phyloP scores from a whole-genome alignment of 1,140 invertebrate species.

The Linepithema humile region DNA sequence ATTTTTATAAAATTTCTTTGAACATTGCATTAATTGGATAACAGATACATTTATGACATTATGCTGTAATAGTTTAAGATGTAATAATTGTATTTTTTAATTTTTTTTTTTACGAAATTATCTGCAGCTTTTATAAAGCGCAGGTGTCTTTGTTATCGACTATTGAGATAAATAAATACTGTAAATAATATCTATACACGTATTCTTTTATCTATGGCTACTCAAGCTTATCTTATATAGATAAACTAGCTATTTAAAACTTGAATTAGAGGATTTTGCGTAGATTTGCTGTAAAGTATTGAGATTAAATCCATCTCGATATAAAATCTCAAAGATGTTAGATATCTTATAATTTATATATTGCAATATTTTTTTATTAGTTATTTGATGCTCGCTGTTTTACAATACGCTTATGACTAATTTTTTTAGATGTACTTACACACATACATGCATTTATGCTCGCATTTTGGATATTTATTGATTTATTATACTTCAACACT shows the following conservation, averaged over 20 bases:
- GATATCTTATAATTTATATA: too few species aligned
- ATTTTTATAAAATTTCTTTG: neutral
- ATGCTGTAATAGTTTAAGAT: neutral
- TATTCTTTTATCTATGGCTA: conserved; percentile 28
- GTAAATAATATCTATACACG: neutral
- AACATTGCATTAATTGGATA: neutral
- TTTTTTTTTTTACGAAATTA: neutral
- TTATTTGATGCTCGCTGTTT: too few species aligned
- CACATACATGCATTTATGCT: too few species aligned
- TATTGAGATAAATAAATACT: conserved; percentile 1
- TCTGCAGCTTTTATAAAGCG: neutral
- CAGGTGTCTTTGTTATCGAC: conserved; percentile 37
- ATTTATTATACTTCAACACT: too few species aligned
- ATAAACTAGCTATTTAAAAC: conserved; percentile 25
- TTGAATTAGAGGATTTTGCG: neutral
- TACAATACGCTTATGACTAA: too few species aligned
- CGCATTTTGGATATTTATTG: too few species aligned
- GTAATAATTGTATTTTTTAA: neutral
- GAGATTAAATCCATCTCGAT: too few species aligned
- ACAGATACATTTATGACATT: neutral
- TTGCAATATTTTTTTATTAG: too few species aligned
- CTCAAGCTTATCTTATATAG: conserved; percentile 19
- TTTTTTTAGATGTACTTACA: too few species aligned
- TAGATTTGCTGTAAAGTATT: too few species aligned
- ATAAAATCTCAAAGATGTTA: too few species aligned